Evolutionary conservation across 2,113 vertebrate genomes (phyloP).

Genomic region (Sylvilagus bachmani): DNA sequence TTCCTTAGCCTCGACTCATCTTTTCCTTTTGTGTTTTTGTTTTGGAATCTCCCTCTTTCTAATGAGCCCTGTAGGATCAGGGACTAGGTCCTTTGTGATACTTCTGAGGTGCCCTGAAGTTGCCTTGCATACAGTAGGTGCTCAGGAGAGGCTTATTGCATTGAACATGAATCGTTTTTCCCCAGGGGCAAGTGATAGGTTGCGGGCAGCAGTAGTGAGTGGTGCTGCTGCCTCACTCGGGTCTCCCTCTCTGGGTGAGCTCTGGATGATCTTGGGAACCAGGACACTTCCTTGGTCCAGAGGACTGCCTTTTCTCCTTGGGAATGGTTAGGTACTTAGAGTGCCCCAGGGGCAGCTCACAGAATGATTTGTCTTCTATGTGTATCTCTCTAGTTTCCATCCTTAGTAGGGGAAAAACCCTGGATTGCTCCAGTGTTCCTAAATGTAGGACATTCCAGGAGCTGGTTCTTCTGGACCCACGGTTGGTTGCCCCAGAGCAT

Average conservation of each 20-base stretch:
- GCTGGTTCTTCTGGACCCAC: not conserved
- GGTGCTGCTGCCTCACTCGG: not conserved
- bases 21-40: not conserved
- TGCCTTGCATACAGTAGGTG: not conserved
- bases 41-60: not conserved
- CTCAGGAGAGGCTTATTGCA: not conserved
- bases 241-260: accelerated
- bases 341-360: not conserved
- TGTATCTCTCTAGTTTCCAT: not conserved
- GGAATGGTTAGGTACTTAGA: not conserved
- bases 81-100: not conserved
- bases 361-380: accelerated
- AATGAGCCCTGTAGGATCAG: too few relatives aligned
- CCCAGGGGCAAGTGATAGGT: not conserved
- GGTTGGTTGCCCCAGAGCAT: not conserved
- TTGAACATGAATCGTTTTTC: not conserved
- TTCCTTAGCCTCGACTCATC: not conserved
- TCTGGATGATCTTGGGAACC: not conserved
- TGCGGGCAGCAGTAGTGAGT: not conserved
- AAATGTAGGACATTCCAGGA: not conserved
- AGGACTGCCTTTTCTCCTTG: not conserved
- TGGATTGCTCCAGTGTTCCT: not conserved
- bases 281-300: not conserved
- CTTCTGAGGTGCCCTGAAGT: not conserved
- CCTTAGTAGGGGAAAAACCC: not conserved